phyloP scores from a whole-genome alignment of 2,113 vertebrate species.

The Lynx canadensis region DNA sequence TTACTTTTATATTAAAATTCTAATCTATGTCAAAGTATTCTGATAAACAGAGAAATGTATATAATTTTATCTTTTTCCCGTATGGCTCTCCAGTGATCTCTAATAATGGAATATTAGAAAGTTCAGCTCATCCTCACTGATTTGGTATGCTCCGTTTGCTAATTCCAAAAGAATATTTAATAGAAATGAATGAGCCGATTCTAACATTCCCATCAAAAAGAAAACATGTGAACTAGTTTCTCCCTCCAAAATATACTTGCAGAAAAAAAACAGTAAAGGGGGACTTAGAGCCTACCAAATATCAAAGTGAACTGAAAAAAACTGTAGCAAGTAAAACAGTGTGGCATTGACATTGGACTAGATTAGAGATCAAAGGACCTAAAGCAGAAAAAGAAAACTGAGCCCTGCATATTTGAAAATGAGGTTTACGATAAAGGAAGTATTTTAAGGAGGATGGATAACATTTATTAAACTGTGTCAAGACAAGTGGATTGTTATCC shows the following conservation, averaged over 20 bases:
- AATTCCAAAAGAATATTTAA: background rate
- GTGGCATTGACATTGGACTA: background rate
- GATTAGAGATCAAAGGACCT: background rate
- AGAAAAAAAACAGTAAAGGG: background rate
- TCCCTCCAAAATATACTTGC: background rate
- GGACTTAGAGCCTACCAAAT: background rate
- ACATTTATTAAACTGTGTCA: constrained; percentile 17
- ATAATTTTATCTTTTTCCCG: background rate
- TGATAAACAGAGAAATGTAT: background rate
- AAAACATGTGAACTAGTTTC: background rate
- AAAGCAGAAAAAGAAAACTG: background rate
- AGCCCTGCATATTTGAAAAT: background rate
- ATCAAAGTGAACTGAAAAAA: background rate
- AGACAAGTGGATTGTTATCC: background rate
- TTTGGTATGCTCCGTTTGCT: background rate
- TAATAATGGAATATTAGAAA: background rate
- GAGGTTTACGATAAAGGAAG: background rate
- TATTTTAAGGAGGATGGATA: background rate
- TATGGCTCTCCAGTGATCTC: background rate
- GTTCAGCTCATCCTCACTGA: background rate
- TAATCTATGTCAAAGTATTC: background rate
- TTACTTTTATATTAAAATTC: background rate
- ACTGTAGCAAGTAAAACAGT: background rate
- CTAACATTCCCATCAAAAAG: background rate
- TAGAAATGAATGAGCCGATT: background rate